Evolutionary conservation across 1,140 invertebrate genomes (phyloP), one percentile per base, ranked within the genome.

Genomic region (Bombus polaris): DNA sequence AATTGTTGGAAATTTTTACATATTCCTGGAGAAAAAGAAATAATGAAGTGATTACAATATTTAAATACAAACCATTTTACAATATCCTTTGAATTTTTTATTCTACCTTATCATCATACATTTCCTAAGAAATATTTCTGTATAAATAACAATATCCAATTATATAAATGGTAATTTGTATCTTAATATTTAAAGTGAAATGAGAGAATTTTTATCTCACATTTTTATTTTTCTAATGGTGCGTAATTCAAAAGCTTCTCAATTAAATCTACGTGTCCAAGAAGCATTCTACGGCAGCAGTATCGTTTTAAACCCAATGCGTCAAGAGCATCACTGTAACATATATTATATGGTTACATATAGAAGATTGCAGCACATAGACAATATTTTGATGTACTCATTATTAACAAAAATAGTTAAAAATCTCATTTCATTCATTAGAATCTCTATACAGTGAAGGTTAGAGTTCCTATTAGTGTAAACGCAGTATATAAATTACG

Each of bases 241-340:
- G 99, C 98, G 95, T 99, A 99, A 96, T 99, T 99, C 13, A 99
- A 96, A 10, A 99, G 95, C 95, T 99, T 99, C 95, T 99, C 99
- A 95, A 99, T 99, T 2, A 99, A 96, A 96, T 99, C 99, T 5
- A 99, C 99, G 95, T 99, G 99, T 47, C 99, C 98, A 28, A 99
- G 97, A 18, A 99, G 96, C 99, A 99, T 99, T 90, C 99, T 96
- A 85, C 99, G 96, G 93, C 99, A 99, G 94, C 99, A 99, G 93
- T 99, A 99, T 83, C 99, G 96, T 94, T 99, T 99, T 77, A 99
- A 94, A 13, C 99, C 98, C n/a, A 99, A 95, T 9, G 99, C 98
- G 95, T 99, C 99, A 37, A 99, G 95, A 66, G 99, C 99, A 96
- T 99, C 99, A 92, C 99, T 99, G 95, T 92, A 94, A 90, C 37